Percentiles rank a stretch among this genome's conserved stretches.
Conservation (phyloP, 2,888 invertebrate species). For the Melinaea menophilus region DNA sequence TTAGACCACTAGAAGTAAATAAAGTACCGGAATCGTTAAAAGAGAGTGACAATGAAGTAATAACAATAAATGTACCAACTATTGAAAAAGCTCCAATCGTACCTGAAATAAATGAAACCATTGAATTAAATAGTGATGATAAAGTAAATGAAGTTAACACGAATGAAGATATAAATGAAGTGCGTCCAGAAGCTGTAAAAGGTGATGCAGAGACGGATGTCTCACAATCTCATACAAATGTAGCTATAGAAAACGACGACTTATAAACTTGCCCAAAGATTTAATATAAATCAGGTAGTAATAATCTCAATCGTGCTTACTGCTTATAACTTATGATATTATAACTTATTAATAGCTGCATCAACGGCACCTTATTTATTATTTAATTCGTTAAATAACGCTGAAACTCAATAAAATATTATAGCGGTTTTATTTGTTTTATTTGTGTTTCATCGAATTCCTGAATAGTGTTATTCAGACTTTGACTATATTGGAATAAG, state of each 20-base stretch:
- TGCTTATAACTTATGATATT: conserved; percentile 65
- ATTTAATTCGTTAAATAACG: conserved; percentile 70
- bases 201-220: conserved; percentile 38
- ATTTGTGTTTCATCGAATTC: conserved; percentile 11
- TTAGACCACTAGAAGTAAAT: conserved; percentile 69
- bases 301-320: conserved; percentile 64
- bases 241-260: conserved; percentile 38
- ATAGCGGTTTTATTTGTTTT: conserved; percentile 57
- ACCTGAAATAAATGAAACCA: conserved; percentile 48
- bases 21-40: conserved; percentile 66
- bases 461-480: too few species aligned
- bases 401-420: conserved; percentile 74
- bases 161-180: conserved; percentile 39
- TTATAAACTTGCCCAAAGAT: conserved; percentile 59
- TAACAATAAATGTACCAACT: conserved; percentile 66
- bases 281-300: conserved; percentile 65
- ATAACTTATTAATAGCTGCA: conserved; percentile 66
- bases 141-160: conserved; percentile 28
- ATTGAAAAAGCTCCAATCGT: conserved; percentile 43
- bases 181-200: conserved; percentile 36
- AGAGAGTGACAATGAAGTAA: conserved; percentile 67
- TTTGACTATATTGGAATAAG: too few species aligned
- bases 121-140: conserved; percentile 32
- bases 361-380: conserved; percentile 73
- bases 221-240: conserved; percentile 31